These are phyloP conservation scores for Oscheius sp. DNA, from an alignment of 2,888 invertebrate genomes.

Conservation along the genomic window DNA sequence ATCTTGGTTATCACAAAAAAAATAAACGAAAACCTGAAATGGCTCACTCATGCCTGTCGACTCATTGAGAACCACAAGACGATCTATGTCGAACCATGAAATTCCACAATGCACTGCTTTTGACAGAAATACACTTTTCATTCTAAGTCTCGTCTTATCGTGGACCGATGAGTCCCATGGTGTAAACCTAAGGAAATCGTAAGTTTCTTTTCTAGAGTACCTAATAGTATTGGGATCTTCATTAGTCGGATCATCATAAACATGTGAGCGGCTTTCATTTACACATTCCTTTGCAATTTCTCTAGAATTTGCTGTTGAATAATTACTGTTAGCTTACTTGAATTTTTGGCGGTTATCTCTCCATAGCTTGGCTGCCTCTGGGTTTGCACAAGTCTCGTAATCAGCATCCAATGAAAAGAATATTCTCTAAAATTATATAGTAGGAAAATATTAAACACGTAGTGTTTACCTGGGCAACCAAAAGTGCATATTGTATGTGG, in stretches of 20 bases:
- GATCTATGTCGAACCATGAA: conserved; percentile 30
- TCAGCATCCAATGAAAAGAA: conserved; percentile 58
- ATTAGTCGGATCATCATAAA: conserved; percentile 47
- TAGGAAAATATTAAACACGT: neutral
- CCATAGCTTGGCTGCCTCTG: conserved; percentile 61
- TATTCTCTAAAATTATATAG: conserved; percentile 49
- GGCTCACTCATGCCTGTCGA: conserved; percentile 27
- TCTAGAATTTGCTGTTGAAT: conserved; percentile 25
- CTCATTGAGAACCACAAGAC: no score
- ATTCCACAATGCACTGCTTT: neutral
- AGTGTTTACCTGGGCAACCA: conserved; percentile 52
- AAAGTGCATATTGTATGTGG: conserved; percentile 53
- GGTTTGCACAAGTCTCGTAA: conserved; percentile 47
- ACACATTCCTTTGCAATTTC: conserved; percentile 47
- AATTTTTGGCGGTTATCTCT: conserved; percentile 55
- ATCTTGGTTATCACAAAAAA: neutral
- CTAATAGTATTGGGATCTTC: conserved; percentile 39
- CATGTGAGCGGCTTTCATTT: conserved; percentile 43
- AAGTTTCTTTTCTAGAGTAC: conserved; percentile 15
- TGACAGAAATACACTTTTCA: conserved; percentile 22
- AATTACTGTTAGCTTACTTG: conserved; percentile 29
- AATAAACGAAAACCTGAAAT: neutral
- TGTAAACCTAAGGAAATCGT: conserved; percentile 31
- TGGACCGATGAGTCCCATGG: conserved; percentile 50
- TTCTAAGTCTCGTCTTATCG: conserved; percentile 37